A percentile compares a stretch with the other conserved stretches of the same genome.
phyloP scores from a whole-genome alignment of 2,888 invertebrate species.

The Desoria tigrina region DNA sequence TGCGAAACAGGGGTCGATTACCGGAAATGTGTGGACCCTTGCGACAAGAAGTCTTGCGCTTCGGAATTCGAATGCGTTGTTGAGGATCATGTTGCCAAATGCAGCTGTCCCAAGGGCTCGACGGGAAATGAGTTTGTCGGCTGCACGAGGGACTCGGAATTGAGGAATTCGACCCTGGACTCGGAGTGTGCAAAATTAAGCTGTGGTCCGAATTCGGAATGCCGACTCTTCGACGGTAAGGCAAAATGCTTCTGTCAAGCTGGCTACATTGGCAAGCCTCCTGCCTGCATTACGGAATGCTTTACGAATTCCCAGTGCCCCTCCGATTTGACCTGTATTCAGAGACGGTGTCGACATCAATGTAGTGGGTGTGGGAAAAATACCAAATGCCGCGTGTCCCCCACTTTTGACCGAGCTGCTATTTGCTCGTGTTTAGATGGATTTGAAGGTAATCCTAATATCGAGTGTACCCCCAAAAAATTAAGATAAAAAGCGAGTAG shows the following conservation, averaged over 20 bases:
- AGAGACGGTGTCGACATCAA: conserved; percentile 55
- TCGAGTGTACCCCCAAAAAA: background rate
- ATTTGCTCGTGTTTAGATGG: conserved; percentile 45
- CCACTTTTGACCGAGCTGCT: conserved; percentile 27
- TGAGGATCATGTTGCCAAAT: conserved; percentile 54
- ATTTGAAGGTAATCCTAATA: conserved; percentile 39
- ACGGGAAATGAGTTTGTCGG: conserved; percentile 49
- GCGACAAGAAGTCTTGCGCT: conserved; percentile 54
- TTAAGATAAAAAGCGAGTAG: no score
- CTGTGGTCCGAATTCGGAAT: conserved; percentile 47
- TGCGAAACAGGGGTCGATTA: conserved; percentile 38
- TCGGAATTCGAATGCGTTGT: conserved; percentile 54
- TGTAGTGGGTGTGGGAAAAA: conserved; percentile 53
- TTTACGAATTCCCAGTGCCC: conserved; percentile 54
- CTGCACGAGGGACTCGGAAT: conserved; percentile 37
- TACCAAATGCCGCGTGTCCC: conserved; percentile 38
- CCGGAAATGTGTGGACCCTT: conserved; percentile 55
- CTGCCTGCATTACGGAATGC: conserved; percentile 54
- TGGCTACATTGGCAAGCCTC: conserved; percentile 46
- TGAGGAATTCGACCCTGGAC: conserved; percentile 11
- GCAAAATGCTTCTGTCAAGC: conserved; percentile 43
- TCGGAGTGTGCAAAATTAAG: conserved; percentile 31
- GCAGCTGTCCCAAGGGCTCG: conserved; percentile 50
- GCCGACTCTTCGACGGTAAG: conserved; percentile 32
- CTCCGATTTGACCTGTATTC: conserved; percentile 54